Conservation (phyloP, 2,888 invertebrate species). For the Chaetogeoica ovagalla region DNA sequence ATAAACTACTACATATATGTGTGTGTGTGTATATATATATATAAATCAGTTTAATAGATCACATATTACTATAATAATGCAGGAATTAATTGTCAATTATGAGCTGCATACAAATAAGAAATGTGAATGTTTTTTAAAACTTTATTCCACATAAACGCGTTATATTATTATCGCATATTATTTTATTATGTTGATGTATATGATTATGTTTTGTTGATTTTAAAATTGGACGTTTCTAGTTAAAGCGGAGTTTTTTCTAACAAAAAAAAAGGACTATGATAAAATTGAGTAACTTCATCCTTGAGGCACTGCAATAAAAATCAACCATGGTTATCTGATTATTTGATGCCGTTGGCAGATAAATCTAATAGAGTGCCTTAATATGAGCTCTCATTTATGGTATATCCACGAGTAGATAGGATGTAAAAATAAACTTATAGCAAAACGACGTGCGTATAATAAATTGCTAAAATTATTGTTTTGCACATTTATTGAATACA, state of each 20-base stretch:
- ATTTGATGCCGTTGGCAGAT: not conserved
- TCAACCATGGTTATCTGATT: slow-evolving; percentile 1
- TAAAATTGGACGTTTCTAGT: not conserved
- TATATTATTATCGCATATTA: not conserved
- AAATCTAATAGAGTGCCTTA: not conserved
- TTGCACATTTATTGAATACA: not conserved
- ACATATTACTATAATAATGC: too few relatives aligned
- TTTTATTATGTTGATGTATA: not conserved
- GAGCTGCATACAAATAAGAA: too few relatives aligned
- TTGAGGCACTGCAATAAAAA: not conserved
- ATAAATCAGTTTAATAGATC: too few relatives aligned
- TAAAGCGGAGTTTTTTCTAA: not conserved
- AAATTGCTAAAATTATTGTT: not conserved
- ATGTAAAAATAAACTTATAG: not conserved
- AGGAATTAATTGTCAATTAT: too few relatives aligned
- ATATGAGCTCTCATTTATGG: not conserved
- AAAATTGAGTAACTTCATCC: not conserved
- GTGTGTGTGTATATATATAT: too few relatives aligned
- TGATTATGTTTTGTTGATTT: not conserved
- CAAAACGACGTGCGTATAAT: not conserved
- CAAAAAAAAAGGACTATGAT: not conserved
- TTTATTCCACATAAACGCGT: not conserved
- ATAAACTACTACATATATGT: too few relatives aligned
- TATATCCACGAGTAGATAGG: not conserved
- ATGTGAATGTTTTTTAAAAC: not conserved